A percentile compares a stretch with the other conserved stretches of the same genome.
These are phyloP conservation scores for Notodonta ziczac DNA, from an alignment of 2,888 invertebrate species.

Conservation along the genomic window DNA sequence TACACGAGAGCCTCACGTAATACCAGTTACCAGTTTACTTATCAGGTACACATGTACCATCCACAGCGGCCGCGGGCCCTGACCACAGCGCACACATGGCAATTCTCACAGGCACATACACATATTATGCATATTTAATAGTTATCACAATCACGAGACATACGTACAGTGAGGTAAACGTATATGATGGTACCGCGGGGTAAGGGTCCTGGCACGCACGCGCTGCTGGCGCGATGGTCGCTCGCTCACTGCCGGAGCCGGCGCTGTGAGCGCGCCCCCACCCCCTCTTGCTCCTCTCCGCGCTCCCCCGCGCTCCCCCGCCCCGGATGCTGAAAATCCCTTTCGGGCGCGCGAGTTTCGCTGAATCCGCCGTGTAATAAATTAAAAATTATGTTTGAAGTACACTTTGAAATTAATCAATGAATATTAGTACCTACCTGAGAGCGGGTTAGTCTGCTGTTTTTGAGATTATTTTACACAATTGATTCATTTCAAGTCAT, in stretches of 20 bases:
- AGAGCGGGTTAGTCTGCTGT: conserved; percentile 26
- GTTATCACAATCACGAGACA: conserved; percentile 46
- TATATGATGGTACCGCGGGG: conserved; percentile 21
- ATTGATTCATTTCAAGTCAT: too few relatives aligned
- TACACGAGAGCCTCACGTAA: conserved; percentile 40
- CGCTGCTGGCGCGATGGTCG: conserved; percentile 43
- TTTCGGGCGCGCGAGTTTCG: conserved; percentile 49
- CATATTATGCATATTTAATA: conserved; percentile 42
- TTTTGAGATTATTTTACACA: conserved; percentile 8
- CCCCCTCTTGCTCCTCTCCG: conserved; percentile 29
- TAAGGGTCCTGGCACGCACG: conserved; percentile 31
- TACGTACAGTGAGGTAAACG: conserved; percentile 35
- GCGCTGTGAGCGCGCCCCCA: conserved; percentile 47
- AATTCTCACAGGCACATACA: conserved; percentile 53
- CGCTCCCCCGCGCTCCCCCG: conserved; percentile 26
- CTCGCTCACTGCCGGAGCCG: conserved; percentile 67
- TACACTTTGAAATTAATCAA: conserved; percentile 45
- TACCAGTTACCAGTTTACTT: conserved; percentile 29
- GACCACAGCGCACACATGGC: conserved; percentile 48
- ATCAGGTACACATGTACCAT: conserved; percentile 20
- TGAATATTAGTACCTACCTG: conserved; percentile 40
- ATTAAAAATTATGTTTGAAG: conserved; percentile 48
- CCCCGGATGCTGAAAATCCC: conserved; percentile 56
- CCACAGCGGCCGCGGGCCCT: conserved; percentile 17
- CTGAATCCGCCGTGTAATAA: conserved; percentile 44